These are phyloP conservation scores for Microctonus brassicae DNA, from an alignment of 2,888 invertebrate genomes.

Conservation along the genomic window DNA sequence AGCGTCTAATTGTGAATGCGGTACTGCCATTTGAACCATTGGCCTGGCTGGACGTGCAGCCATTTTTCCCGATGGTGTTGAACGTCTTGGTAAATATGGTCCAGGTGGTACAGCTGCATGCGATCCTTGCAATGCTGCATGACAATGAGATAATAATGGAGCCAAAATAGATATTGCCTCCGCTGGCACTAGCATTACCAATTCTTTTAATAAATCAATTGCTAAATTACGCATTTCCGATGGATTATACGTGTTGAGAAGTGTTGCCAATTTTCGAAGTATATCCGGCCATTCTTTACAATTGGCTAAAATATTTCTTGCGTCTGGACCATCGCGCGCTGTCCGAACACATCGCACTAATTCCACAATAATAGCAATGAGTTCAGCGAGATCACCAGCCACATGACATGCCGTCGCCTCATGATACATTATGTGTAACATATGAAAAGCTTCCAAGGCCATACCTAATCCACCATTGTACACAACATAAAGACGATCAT, in stretches of 20 bases:
- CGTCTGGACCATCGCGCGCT: constrained; percentile 77
- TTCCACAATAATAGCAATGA: constrained; percentile 83
- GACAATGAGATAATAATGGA: constrained; percentile 88
- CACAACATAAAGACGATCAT: constrained; percentile 90
- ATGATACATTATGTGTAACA: constrained; percentile 93
- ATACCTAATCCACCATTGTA: constrained; percentile 85
- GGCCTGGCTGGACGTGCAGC: constrained; percentile 82
- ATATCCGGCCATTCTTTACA: constrained; percentile 92
- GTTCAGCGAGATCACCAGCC: constrained; percentile 85
- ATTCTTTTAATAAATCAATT: constrained; percentile 83
- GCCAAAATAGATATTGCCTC: constrained; percentile 87
- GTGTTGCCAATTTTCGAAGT: constrained; percentile 85
- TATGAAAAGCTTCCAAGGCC: constrained; percentile 84
- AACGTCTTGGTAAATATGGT: constrained; percentile 83
- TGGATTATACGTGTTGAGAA: constrained; percentile 91
- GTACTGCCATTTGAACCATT: constrained; percentile 88
- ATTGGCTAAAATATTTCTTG: constrained; percentile 76
- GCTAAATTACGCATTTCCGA: constrained; percentile 85
- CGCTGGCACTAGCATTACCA: constrained; percentile 82
- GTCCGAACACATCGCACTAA: constrained; percentile 80
- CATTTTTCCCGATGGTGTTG: constrained; percentile 75
- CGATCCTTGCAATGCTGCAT: constrained; percentile 82
- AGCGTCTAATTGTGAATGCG: constrained; percentile 80
- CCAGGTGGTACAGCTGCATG: constrained; percentile 80
- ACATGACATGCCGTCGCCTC: constrained; percentile 93